Percentiles rank a stretch among this genome's conserved stretches.
Evolutionary conservation across 2,888 invertebrate genomes (phyloP).

Genomic region (Aphodius granarius): DNA sequence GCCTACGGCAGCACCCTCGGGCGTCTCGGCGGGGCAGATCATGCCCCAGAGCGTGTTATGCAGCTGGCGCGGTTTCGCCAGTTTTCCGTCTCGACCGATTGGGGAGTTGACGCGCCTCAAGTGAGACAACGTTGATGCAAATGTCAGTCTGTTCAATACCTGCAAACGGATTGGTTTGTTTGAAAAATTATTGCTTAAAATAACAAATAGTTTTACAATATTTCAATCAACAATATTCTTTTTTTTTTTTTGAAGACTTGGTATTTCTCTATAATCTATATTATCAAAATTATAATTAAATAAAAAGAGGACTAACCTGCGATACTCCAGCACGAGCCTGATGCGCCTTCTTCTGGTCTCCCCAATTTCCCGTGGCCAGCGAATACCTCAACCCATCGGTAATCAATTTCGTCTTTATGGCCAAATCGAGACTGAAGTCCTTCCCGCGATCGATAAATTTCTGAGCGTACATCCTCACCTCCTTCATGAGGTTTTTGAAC

Average conservation of each 20-base stretch:
- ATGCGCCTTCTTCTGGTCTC: constrained; percentile 99
- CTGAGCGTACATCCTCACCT: constrained; percentile 97
- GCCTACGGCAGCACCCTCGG: constrained; percentile 96
- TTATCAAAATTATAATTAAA: too few relatives aligned
- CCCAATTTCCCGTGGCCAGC: constrained; percentile 99
- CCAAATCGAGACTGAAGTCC: constrained; percentile 96
- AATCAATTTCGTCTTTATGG: constrained; percentile 96
- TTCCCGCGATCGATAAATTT: constrained; percentile 99
- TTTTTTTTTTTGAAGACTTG: too few relatives aligned
- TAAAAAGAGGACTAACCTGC: constrained; percentile 61
- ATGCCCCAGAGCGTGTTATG: constrained; percentile 99
- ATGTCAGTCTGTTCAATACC: constrained; percentile 96
- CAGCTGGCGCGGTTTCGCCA: constrained; percentile 97
- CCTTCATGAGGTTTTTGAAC: constrained; percentile 95
- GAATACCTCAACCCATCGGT: constrained; percentile 98
- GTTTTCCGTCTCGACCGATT: constrained; percentile 97
- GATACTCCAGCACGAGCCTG: constrained; percentile 96
- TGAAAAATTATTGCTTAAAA: too few relatives aligned
- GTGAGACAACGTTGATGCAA: constrained; percentile 98
- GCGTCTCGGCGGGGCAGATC: constrained; percentile 99
- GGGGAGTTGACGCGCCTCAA: constrained; percentile 97
- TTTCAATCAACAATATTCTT: too few relatives aligned
- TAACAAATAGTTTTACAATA: too few relatives aligned
- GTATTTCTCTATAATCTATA: too few relatives aligned
- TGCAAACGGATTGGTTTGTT: background rate